These are phyloP conservation scores for Sylvietta virens DNA, from an alignment of 2,113 vertebrate genomes.

Conservation along the genomic window DNA sequence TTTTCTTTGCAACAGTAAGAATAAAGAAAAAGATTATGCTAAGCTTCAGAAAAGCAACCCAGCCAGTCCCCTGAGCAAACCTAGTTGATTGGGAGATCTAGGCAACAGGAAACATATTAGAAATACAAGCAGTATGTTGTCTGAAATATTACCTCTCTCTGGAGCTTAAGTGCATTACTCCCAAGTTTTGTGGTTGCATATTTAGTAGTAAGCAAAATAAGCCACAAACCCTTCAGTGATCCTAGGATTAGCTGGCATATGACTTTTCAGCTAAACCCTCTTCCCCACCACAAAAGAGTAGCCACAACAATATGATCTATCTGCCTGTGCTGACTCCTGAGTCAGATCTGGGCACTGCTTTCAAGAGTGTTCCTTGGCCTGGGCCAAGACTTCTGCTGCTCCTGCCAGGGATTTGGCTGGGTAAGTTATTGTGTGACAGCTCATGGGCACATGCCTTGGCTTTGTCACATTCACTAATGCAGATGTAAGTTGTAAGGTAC, in stretches of 20 bases:
- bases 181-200: constrained; percentile 44
- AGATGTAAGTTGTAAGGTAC: neutral
- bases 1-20: constrained; percentile 25
- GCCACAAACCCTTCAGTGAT: constrained; percentile 27
- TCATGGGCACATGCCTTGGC: neutral
- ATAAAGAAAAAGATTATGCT: constrained; percentile 32
- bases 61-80: constrained; percentile 1
- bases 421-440: neutral
- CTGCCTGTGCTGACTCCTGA: neutral
- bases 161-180: constrained; percentile 45
- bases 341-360: neutral
- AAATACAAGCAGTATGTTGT: constrained; percentile 19
- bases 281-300: neutral
- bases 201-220: constrained; percentile 57
- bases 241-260: constrained; percentile 13
- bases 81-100: constrained; percentile 13
- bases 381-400: neutral
- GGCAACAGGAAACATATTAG: constrained; percentile 41
- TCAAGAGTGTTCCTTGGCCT: neutral
- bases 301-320: neutral
- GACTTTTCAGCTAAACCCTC: constrained; percentile 19
- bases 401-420: neutral
- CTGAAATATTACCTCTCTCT: constrained; percentile 56
- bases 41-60: constrained; percentile 29
- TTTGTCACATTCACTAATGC: neutral